These are phyloP conservation scores for Esperia sulphurella DNA, from an alignment of 2,888 invertebrate genomes.

Conservation along the genomic window DNA sequence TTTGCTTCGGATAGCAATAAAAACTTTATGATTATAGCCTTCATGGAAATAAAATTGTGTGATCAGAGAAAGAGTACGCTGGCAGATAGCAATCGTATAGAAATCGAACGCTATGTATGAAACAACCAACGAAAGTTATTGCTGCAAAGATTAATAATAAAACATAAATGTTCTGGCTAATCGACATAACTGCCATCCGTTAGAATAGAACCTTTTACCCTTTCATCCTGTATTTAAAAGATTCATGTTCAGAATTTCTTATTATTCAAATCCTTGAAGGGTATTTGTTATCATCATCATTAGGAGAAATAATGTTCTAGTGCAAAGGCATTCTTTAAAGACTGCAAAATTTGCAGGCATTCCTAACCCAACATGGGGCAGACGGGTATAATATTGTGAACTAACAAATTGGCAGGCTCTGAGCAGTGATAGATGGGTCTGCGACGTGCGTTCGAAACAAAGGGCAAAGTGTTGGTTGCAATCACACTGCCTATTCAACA, in stretches of 20 bases:
- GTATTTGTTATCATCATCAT: slow-evolving; percentile 6
- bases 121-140: no score
- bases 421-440: slow-evolving; percentile 64
- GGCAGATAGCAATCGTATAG: background rate
- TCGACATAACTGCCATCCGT: no score
- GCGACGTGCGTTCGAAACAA: slow-evolving; percentile 62
- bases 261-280: no score
- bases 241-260: no score
- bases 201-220: no score
- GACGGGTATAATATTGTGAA: slow-evolving; percentile 45
- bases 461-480: slow-evolving; percentile 65
- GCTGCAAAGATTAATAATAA: no score
- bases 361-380: slow-evolving; percentile 20
- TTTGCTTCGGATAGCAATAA: slow-evolving; percentile 65
- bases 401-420: slow-evolving; percentile 55
- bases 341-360: slow-evolving; percentile 23
- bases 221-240: no score
- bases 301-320: slow-evolving; percentile 1
- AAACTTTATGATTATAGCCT: slow-evolving; percentile 73
- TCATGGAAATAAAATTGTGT: slow-evolving; percentile 69
- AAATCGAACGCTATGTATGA: background rate
- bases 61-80: slow-evolving; percentile 18
- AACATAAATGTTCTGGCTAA: no score
- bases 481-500: slow-evolving; percentile 66
- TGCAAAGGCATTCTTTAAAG: slow-evolving; percentile 7